These are phyloP conservation scores for Taxidea taxus DNA, from an alignment of 2,113 vertebrate species.

Conservation along the genomic window DNA sequence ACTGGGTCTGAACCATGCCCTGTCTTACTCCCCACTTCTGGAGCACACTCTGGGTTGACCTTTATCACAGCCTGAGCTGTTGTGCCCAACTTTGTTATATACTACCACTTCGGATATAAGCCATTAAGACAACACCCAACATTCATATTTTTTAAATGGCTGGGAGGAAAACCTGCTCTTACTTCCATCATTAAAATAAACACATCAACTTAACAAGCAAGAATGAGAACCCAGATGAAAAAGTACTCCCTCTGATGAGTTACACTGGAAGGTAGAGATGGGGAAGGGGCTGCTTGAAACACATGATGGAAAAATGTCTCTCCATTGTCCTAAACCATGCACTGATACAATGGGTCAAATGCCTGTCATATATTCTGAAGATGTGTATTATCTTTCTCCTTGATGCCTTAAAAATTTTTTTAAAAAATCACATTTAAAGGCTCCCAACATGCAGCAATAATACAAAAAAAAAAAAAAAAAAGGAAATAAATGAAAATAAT, in stretches of 20 bases:
- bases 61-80: background rate
- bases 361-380: slow-evolving; percentile 41
- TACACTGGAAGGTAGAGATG: background rate
- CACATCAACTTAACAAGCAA: background rate
- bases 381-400: slow-evolving; percentile 49
- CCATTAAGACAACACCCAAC: background rate
- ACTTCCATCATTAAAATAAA: background rate
- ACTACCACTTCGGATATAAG: background rate
- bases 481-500: slow-evolving; percentile 58
- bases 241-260: background rate
- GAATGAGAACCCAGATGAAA: slow-evolving; percentile 2
- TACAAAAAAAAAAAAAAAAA: slow-evolving; percentile 22
- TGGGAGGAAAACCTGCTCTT: slow-evolving; percentile 23
- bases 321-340: slow-evolving; percentile 13
- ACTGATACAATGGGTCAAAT: slow-evolving; percentile 38
- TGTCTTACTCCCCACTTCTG: background rate
- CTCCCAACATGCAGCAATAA: slow-evolving; percentile 77
- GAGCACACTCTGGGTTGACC: background rate
- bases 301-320: background rate
- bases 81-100: background rate
- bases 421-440: slow-evolving; percentile 76
- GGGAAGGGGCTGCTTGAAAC: background rate
- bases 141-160: background rate
- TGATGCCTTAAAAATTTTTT: slow-evolving; percentile 56
- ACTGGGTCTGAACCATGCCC: background rate